Conservation (phyloP, 2,888 invertebrate genomes). For the Amorpha juglandis region DNA sequence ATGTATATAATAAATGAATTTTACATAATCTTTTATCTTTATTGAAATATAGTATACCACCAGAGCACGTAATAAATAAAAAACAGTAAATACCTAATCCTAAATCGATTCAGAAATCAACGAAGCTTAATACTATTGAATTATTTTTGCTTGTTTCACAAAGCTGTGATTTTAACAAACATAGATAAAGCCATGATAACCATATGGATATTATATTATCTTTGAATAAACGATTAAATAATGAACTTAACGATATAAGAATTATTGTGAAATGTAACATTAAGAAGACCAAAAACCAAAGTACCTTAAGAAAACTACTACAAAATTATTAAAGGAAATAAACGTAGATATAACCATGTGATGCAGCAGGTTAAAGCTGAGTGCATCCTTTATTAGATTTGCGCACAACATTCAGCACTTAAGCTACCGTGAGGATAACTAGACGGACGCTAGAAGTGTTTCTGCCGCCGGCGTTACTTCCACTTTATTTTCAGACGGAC, state of each 20-base stretch:
- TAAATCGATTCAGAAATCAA: no score
- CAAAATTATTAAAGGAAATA: conserved; percentile 17
- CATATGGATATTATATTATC: no score
- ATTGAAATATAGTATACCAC: no score
- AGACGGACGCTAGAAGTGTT: conserved; percentile 15
- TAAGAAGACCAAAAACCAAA: not conserved
- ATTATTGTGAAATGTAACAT: not conserved
- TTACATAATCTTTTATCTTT: no score
- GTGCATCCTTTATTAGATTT: conserved; percentile 31
- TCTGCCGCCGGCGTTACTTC: not conserved
- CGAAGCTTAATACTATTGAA: no score
- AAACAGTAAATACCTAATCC: no score
- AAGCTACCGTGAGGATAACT: conserved; percentile 17
- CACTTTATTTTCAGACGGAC: conserved; percentile 15
- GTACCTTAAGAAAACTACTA: not conserved
- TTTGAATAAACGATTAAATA: no score
- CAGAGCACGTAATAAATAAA: no score
- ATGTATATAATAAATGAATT: no score
- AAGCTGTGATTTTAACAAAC: no score
- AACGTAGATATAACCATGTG: conserved; percentile 10
- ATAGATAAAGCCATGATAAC: no score
- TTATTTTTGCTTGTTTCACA: no score
- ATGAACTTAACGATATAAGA: not conserved
- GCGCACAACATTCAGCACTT: conserved; percentile 28
- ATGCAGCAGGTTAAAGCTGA: conserved; percentile 28